Evolutionary conservation across 64 coral and sea anemone species (phyloP).

Genomic region (Stylophora pistillata): DNA sequence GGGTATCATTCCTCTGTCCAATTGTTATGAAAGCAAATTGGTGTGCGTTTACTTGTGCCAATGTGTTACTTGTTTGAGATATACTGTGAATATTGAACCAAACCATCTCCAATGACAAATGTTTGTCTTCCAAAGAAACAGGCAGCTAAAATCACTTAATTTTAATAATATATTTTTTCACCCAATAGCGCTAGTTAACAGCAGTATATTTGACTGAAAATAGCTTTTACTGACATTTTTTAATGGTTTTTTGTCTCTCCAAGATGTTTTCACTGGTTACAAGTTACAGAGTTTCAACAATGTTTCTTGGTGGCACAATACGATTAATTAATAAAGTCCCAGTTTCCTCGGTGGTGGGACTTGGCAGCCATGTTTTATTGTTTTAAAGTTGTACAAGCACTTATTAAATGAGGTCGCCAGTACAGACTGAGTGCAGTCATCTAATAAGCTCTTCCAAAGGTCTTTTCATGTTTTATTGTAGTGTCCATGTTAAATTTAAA

Average conservation of each 20-base stretch:
- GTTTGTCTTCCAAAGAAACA: conserved; percentile 18
- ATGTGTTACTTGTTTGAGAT: too few relatives aligned
- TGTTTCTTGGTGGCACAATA: conserved; percentile 5
- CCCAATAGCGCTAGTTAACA: conserved; percentile 15
- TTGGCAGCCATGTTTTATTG: not conserved
- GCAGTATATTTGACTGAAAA: too few relatives aligned
- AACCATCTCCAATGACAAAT: conserved; percentile 12
- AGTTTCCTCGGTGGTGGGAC: conserved; percentile 3
- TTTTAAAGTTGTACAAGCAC: conserved; percentile 25
- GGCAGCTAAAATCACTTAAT: conserved; percentile 31
- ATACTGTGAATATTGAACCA: too few relatives aligned
- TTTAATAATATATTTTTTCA: conserved; percentile 27
- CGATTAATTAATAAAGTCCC: conserved; percentile 13
- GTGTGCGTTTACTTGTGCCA: too few relatives aligned
- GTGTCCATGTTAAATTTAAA: conserved; percentile 53
- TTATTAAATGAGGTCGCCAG: too few relatives aligned
- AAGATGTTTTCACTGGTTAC: conserved; percentile 7
- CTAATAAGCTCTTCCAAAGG: conserved; percentile 46
- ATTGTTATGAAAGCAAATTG: not conserved
- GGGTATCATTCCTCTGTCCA: conserved; percentile 17
- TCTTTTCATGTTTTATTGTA: conserved; percentile 38
- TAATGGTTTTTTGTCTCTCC: conserved; percentile 9
- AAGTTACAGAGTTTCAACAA: conserved; percentile 13
- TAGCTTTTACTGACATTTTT: too few relatives aligned
- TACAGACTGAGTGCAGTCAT: too few relatives aligned